Conservation (phyloP, 2,888 invertebrate genomes). For the Acleris laterana region DNA sequence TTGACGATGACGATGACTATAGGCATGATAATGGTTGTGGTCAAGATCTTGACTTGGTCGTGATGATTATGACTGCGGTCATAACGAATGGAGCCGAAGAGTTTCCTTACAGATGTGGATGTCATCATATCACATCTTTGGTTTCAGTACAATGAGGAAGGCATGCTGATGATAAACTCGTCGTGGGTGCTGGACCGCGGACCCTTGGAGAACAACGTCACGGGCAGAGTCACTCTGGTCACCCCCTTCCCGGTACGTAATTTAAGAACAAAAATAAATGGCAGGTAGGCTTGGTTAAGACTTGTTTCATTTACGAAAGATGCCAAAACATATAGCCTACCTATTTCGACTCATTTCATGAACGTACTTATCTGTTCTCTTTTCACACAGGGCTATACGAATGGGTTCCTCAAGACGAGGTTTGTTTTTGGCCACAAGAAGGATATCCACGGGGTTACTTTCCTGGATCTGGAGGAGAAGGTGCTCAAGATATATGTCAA, state of each 20-base stretch:
- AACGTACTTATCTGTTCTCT: neutral
- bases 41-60: no score
- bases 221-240: slow-evolving; percentile 86
- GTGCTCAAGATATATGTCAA: slow-evolving; percentile 87
- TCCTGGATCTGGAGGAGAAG: slow-evolving; percentile 88
- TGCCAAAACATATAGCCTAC: neutral
- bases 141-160: slow-evolving; percentile 86
- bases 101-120: no score
- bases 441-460: slow-evolving; percentile 87
- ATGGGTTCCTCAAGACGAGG: slow-evolving; percentile 87
- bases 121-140: no score
- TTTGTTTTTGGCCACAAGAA: slow-evolving; percentile 86
- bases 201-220: slow-evolving; percentile 84
- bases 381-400: slow-evolving; percentile 84
- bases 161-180: slow-evolving; percentile 87
- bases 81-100: no score
- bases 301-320: neutral
- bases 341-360: no score
- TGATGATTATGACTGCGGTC: no score
- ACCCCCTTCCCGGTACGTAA: slow-evolving; percentile 85
- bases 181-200: slow-evolving; percentile 87
- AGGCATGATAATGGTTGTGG: no score
- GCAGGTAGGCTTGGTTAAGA: no score
- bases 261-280: neutral
- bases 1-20: no score